phyloP scores from a whole-genome alignment of 2,113 vertebrate species.

The Dasypus novemcinctus region DNA sequence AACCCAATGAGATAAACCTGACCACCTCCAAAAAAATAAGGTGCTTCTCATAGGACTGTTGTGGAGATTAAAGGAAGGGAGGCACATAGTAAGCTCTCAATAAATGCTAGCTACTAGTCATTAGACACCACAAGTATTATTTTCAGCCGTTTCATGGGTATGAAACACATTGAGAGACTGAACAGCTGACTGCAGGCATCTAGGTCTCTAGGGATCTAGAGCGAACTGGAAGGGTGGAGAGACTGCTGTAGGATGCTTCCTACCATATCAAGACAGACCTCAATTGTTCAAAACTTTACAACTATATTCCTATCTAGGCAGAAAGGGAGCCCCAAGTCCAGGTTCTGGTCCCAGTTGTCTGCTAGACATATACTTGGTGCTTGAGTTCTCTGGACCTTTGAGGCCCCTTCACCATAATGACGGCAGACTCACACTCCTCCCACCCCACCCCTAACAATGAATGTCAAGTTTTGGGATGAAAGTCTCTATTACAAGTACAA shows the following conservation, averaged over 20 bases:
- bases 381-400: background rate
- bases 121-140: background rate
- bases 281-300: background rate
- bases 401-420: conserved; percentile 29
- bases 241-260: background rate
- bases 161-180: background rate
- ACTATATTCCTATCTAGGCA: background rate
- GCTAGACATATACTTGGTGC: background rate
- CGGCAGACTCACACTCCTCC: background rate
- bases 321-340: background rate
- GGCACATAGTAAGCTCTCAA: background rate
- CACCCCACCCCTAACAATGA: background rate
- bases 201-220: background rate
- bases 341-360: background rate
- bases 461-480: conserved; percentile 63
- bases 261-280: background rate
- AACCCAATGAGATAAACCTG: conserved; percentile 46
- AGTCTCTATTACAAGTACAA: conserved; percentile 64
- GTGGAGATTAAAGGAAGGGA: background rate
- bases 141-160: background rate
- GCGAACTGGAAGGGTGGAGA: background rate
- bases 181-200: background rate
- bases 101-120: background rate
- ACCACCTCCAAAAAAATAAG: background rate
- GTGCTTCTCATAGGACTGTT: background rate